Evolutionary conservation across 1,140 invertebrate species (phyloP), one percentile per base, ranked within the genome.

Genomic region (Melipona quadrifasciata): DNA sequence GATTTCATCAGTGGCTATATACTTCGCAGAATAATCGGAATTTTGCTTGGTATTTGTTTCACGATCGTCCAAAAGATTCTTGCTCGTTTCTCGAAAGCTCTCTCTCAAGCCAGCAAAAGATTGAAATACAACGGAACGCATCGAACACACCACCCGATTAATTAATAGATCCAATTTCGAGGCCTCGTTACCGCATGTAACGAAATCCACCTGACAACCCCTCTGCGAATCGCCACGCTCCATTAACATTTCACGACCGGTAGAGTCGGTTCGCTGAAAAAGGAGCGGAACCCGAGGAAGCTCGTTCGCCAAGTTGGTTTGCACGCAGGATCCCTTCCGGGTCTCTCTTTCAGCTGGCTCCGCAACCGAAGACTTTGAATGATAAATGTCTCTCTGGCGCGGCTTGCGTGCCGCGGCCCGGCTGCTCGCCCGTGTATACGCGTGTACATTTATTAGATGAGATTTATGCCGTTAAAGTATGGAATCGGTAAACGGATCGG

Each of bases 401-500:
- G 51, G 34, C 10, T 65, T 31, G 74, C 47, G 57, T 53, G 24
- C 70, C 71, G 12, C 53, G 65, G 21, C 47, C 80, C 17, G 6
- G 61, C 53, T 74, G 47, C 80, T 24, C 58, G 16, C 58, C 0
- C 64, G 80, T 61, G 10, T 39, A 16, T 61, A 76, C 64, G 53
- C 73, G 51, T 72, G 79, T 72, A 72, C 79, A 72, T 82, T 82
- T 82, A 82, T 82, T 77, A 70, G 64, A 70, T 47, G 81, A 77
- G 81, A 82, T 82, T 77, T 82, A 82, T 70, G 74, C 64, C 73
- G 81, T 77, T 77, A 77, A 77, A 77, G 81, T 55, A 57, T 53
- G 74, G 81, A 77, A 82, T 82, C 74, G 73, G 74, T 82, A 82
- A 82, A 70, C 74, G 73, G 81, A 77, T 82, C 74, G 81, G 39